phyloP scores from a whole-genome alignment of 2,888 invertebrate species.

The Adineta ricciae region DNA sequence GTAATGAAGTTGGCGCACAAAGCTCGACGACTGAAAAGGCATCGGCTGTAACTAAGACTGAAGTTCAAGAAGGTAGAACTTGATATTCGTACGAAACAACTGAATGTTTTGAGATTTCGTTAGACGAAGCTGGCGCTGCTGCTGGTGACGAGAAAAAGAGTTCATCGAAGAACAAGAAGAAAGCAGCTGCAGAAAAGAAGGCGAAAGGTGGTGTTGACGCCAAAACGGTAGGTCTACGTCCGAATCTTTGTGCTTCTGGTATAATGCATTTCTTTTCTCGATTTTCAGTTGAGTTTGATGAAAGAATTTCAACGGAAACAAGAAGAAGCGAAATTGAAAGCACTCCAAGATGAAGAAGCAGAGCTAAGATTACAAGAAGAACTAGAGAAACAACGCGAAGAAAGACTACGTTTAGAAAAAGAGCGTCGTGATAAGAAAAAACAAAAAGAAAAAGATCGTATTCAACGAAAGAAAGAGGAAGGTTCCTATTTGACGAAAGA shows the following conservation, averaged over 20 bases:
- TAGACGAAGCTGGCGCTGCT: not conserved
- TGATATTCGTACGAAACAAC: not conserved
- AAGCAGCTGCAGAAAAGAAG: slow-evolving; percentile 1
- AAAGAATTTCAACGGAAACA: not conserved
- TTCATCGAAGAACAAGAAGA: not conserved
- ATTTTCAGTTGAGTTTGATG: slow-evolving; percentile 6
- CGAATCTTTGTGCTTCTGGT: too few species aligned
- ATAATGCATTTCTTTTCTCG: too few species aligned
- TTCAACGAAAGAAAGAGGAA: not conserved
- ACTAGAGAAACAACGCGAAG: not conserved
- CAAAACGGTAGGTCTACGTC: not conserved
- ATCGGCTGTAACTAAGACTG: not conserved
- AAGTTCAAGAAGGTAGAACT: not conserved
- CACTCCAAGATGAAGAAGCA: not conserved
- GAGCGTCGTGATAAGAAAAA: not conserved
- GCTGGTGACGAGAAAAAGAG: not conserved
- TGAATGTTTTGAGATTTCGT: not conserved
- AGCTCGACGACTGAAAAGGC: not conserved
- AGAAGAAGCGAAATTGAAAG: not conserved
- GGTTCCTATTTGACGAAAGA: slow-evolving; percentile 8
- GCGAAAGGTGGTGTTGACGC: not conserved
- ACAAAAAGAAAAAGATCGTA: slow-evolving; percentile 16
- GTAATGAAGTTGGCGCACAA: not conserved
- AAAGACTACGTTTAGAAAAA: not conserved
- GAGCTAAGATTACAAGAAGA: not conserved